These are phyloP conservation scores for Meloidogyne chitwoodi DNA, from an alignment of 1,140 invertebrate species.

Conservation along the genomic window DNA sequence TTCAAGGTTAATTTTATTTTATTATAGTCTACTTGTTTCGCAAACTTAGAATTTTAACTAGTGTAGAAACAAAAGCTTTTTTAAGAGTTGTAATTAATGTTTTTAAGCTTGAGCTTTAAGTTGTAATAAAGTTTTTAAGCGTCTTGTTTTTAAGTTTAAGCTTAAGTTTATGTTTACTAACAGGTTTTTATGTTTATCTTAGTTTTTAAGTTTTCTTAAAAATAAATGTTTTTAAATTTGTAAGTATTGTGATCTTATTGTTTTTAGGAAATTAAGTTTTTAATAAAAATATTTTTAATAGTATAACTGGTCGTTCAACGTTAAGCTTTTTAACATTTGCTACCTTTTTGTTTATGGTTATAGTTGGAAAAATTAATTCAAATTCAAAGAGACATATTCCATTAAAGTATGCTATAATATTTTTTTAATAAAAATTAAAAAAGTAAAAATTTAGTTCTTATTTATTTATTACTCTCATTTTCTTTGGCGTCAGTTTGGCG, in stretches of 20 bases:
- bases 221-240: too few species aligned
- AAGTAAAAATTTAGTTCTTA: slow-evolving; percentile 69
- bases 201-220: too few species aligned
- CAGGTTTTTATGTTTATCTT: too few species aligned
- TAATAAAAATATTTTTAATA: slow-evolving; percentile 3
- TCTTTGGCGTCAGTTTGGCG: slow-evolving; percentile 82
- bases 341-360: slow-evolving; percentile 84
- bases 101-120: too few species aligned
- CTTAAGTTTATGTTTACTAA: too few species aligned
- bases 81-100: too few species aligned
- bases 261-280: slow-evolving; percentile 66
- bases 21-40: neutral
- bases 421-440: slow-evolving; percentile 61
- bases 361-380: slow-evolving; percentile 80
- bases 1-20: slow-evolving; percentile 24
- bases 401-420: slow-evolving; percentile 59
- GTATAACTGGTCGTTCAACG: neutral
- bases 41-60: too few species aligned
- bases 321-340: slow-evolving; percentile 83
- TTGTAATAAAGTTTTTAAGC: too few species aligned
- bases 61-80: too few species aligned
- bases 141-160: too few species aligned
- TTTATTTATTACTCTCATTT: slow-evolving; percentile 77
- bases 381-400: slow-evolving; percentile 70
- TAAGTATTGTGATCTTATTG: slow-evolving; percentile 63